Evolutionary conservation across 2,797 vertebrate genomes (phyloP), one percentile per base, ranked within the genome.

Genomic region (Botia almorhae): DNA sequence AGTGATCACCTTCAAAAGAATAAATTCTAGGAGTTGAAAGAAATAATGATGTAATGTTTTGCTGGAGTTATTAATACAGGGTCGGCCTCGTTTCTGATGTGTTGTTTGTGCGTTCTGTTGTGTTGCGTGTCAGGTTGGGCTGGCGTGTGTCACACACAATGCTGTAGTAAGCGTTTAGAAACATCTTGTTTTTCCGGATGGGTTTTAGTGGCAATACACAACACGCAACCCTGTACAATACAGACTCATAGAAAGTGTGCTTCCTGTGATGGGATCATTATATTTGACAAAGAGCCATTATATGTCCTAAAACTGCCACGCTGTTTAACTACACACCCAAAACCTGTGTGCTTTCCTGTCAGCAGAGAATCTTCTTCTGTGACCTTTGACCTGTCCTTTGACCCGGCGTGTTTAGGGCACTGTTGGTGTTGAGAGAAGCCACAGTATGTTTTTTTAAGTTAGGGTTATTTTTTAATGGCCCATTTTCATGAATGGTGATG

Each of bases 391-490:
- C 8, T 46, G 43, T 46, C 8, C 10, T 48, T 71, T 78, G 56
- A 53, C 26, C 69, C 26, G 23, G 43, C 56, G 63, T 48, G 55
- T 69, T 55, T 69, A 61, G 58, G 6, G 33, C 46, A 2, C 16
- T 51, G 67, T 61, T 64, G 55, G 36, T 60, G 65, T 80, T 39
- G 64, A 29, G 11, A 50, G 83, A 86, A 60, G 69, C 68, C 73
- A 81, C 58, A 55, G 11, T 61, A 60, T 4, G 19, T 69, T 63
- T 4, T 51, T 33, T 39, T 39, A 1, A 7, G 36, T 39, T 39
- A 39, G 36, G 23, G 33, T 33, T 33, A 1, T 33, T 33, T 33
- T 33, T 33, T 33, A 5, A 33, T 33, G 33, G 33, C 33, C 33
- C 33, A 16, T 21, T 63, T 53, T 36, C 0, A n/a, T 43, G 12